Conservation (phyloP, 2,888 invertebrate genomes). For the Panzeria rudis region DNA sequence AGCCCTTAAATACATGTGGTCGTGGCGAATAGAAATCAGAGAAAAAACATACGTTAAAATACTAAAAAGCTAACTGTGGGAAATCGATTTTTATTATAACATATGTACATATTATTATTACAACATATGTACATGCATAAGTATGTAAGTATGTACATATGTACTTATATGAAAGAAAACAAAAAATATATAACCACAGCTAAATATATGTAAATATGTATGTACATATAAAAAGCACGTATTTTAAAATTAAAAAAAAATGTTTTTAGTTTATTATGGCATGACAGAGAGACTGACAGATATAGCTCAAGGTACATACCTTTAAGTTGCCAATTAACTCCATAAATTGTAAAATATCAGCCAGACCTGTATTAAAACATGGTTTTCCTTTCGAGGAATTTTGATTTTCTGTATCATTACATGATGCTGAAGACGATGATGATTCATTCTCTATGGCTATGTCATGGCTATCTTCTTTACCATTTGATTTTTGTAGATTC, state of each 20-base stretch:
- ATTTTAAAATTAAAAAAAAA: not conserved
- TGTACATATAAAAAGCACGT: not conserved
- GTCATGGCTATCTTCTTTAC: constrained; percentile 63
- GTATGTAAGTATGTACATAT: not conserved
- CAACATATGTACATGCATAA: not conserved
- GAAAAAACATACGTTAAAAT: not conserved
- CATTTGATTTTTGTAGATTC: constrained; percentile 72
- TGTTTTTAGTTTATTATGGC: not conserved
- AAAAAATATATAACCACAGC: not conserved
- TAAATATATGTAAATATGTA: not conserved
- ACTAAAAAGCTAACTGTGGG: not conserved
- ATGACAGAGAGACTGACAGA: not conserved
- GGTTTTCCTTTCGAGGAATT: constrained; percentile 77
- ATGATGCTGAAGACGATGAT: constrained; percentile 65
- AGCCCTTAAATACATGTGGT: not conserved
- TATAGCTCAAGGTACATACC: constrained; percentile 84
- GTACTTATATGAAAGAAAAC: not conserved
- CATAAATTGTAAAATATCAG: constrained; percentile 86
- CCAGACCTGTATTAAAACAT: constrained; percentile 80
- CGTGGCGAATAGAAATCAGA: not conserved
- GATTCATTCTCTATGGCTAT: constrained; percentile 56
- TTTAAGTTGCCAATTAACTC: constrained; percentile 89
- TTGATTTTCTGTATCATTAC: constrained; percentile 62
- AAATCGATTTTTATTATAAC: constrained; percentile 51
- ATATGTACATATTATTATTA: constrained; percentile 10